Evolutionary conservation across 2,888 invertebrate genomes (phyloP).

Genomic region (Meliscaeva auricollis): DNA sequence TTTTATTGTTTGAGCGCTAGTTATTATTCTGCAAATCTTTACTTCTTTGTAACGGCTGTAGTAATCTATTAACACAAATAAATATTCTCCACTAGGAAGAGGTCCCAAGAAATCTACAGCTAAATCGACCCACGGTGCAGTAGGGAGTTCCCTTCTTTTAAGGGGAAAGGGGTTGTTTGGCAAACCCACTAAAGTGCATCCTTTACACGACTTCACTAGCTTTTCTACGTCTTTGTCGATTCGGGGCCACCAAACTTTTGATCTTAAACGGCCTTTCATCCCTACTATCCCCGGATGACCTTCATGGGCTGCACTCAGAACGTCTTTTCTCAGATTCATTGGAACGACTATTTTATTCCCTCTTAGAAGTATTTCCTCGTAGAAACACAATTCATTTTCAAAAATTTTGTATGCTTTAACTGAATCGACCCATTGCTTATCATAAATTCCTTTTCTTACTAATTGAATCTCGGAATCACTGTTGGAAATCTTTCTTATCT

Average conservation of each 20-base stretch:
- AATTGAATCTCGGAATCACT: conserved; percentile 11
- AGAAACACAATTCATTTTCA: conserved; percentile 45
- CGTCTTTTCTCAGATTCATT: conserved; percentile 20
- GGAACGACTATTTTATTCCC: conserved; percentile 33
- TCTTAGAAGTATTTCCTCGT: conserved; percentile 32
- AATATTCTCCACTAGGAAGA: conserved; percentile 30
- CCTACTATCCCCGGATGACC: conserved; percentile 80
- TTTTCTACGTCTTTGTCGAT: conserved; percentile 78
- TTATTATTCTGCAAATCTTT: conserved; percentile 31
- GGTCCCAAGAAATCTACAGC: conserved; percentile 33
- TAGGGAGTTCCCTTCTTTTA: conserved; percentile 25
- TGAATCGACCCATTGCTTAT: conserved; percentile 36
- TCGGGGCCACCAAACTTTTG: conserved; percentile 81
- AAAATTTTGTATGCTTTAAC: conserved; percentile 33
- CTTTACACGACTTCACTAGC: conserved; percentile 38
- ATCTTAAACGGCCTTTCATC: conserved; percentile 77
- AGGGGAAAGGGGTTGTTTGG: conserved; percentile 13
- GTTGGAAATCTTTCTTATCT: conserved; percentile 31
- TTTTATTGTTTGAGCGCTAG: conserved; percentile 31
- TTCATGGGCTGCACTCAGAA: conserved; percentile 73
- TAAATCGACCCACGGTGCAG: conserved; percentile 3
- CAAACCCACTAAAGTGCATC: conserved; percentile 45
- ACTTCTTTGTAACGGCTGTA: conserved; percentile 43
- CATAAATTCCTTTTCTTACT: conserved; percentile 29
- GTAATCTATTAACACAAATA: conserved; percentile 57